Base-by-base conservation (phyloP, 1,140 invertebrate genomes). In the Hyposmocoma kahamanoa region DNA sequence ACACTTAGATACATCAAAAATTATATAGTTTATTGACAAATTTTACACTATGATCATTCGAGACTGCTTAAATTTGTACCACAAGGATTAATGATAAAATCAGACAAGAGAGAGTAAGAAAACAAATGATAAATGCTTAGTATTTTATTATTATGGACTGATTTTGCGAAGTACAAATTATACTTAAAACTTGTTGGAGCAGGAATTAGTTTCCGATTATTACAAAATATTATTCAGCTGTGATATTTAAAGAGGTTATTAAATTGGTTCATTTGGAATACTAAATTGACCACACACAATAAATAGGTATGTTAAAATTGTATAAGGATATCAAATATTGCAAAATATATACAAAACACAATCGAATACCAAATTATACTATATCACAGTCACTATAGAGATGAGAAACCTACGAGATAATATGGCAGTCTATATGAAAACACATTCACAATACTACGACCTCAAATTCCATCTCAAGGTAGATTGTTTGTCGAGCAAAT, bases 361-460 rank as follows among this genome's bases (percentile, higher is more conserved):
- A 70, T 65, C 57, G 54, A 76, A 67, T 63, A 67, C 60, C 60
- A 75, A 82, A 82, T 81, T 81, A 84, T 83, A 78, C 75, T 81
- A 83, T 84, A 84, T 84, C 81, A 84, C 81, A 84, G 81, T 78
- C 68, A 69, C 81, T 84, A 83, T 77, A 82, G 61, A 83, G 67
- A 82, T 69, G 69, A 71, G 62, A 79, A 69, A 75, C 54, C 67
- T 73, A 77, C 53, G 51, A 61, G 67, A 70, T 51, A 56, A 60
- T 49, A 63, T 63, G 63, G 73, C 75, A 81, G 75, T 81, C 73
- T 84, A 84, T 81, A 61, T 55, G 58, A 67, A 72, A 77, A 83
- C 68, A 79, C 73, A 53, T 72, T 53, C 67, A 78, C 73, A 65
- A 66, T 42, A 56, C 69, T 76, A 78, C 62, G 59, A 60, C 56